phyloP scores from a whole-genome alignment of 2,888 invertebrate genomes.

The Nemurella pictetii region DNA sequence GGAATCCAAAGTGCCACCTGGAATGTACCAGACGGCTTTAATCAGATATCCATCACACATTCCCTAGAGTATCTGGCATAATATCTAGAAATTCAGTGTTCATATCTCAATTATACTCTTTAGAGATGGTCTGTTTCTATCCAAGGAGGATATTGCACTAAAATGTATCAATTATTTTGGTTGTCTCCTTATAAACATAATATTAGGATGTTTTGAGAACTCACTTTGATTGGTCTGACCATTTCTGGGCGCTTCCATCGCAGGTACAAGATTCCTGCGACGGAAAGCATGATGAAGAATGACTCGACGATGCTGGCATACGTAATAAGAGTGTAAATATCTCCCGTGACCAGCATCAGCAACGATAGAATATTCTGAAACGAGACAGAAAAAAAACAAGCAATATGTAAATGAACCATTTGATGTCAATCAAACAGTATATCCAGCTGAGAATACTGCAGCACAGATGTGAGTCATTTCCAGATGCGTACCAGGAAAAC shows the following conservation, averaged over 20 bases:
- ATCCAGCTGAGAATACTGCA: neutral
- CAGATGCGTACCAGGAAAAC: conserved; percentile 72
- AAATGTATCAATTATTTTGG: too few species aligned
- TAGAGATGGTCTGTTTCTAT: too few species aligned
- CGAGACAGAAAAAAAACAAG: conserved; percentile 36
- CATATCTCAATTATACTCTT: too few species aligned
- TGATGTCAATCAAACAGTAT: neutral
- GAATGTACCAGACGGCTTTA: conserved; percentile 41
- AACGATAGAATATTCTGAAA: conserved; percentile 80
- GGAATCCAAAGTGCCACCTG: conserved; percentile 77
- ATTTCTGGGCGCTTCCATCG: conserved; percentile 78
- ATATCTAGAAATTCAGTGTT: too few species aligned
- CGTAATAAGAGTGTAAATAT: conserved; percentile 84
- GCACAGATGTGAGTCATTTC: neutral
- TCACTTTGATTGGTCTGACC: conserved; percentile 81
- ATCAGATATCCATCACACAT: too few species aligned
- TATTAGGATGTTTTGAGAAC: neutral
- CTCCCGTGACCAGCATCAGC: conserved; percentile 80
- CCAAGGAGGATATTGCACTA: too few species aligned
- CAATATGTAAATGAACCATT: neutral
- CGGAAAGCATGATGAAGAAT: conserved; percentile 85
- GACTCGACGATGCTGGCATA: conserved; percentile 93
- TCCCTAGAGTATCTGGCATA: too few species aligned
- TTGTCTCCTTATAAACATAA: too few species aligned
- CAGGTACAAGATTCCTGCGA: conserved; percentile 81